Conservation (phyloP, 1,140 invertebrate species). For the Macrobrachium nipponense region DNA sequence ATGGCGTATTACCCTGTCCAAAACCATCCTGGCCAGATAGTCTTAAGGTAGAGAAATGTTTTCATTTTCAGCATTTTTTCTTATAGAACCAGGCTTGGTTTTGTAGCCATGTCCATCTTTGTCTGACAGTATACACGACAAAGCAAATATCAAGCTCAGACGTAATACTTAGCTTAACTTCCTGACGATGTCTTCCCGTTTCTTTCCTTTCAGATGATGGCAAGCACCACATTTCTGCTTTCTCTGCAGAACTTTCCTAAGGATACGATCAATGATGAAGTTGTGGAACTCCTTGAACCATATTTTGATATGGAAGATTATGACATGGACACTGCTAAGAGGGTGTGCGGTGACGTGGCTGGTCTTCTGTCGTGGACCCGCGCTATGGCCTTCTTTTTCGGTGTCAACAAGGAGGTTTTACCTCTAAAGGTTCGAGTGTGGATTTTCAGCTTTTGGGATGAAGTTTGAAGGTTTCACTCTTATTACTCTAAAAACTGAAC, state of each 20-base stretch:
- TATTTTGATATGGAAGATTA: slow-evolving; percentile 89
- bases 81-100: not conserved
- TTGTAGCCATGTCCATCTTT: not conserved
- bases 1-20: slow-evolving; percentile 83
- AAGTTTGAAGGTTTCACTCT: not conserved
- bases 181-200: not conserved
- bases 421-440: slow-evolving; percentile 80
- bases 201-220: slow-evolving; percentile 84
- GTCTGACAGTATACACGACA: not conserved
- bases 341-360: slow-evolving; percentile 96
- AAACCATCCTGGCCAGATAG: slow-evolving; percentile 97
- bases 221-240: slow-evolving; percentile 92
- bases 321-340: slow-evolving; percentile 94
- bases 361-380: slow-evolving; percentile 97
- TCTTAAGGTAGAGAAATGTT: slow-evolving; percentile 79
- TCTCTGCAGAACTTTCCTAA: slow-evolving; percentile 96
- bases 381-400: slow-evolving; percentile 96
- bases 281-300: slow-evolving; percentile 90
- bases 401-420: slow-evolving; percentile 96
- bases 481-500: not conserved
- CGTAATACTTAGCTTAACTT: too few species aligned
- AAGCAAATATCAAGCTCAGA: too few species aligned
- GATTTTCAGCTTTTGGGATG: not conserved
- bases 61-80: not conserved
- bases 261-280: slow-evolving; percentile 97